Evolutionary conservation across 2,888 invertebrate species (phyloP), one percentile per base, ranked within the genome.

Genomic region (Phorcus lineatus): DNA sequence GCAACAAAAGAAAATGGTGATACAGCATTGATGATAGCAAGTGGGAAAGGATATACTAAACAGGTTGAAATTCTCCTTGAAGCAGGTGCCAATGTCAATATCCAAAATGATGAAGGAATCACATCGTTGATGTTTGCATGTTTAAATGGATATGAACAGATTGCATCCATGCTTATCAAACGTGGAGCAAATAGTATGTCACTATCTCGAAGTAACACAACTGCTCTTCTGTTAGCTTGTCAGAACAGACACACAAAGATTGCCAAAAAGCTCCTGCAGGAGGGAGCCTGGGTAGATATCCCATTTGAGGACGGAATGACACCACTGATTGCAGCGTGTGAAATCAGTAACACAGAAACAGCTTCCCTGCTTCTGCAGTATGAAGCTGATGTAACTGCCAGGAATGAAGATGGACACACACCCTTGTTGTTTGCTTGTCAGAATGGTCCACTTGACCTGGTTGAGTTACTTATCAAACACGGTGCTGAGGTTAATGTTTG

Each of bases 51-150:
- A 0, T 86, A 83, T 70, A 74, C 83, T 9, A 89, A 89, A 19
- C 81, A 89, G 9, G 85, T 86, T 6, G 85, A 84, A 75, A 80
- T 88, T 55, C 87, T 90, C 55, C 85, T 90, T 1, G 85, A 86
- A 77, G 86, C 88, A 13, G 86, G 80, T 22, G 87, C 87, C 11
- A 89, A 89, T 36, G 81, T 87, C 19, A 88, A 91, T 81, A 80
- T 88, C 77, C 83, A 86, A 13, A 89, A 91, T 78, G 83, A 90
- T 53, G 86, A 89, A 76, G 90, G 90, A 13, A 85, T 84, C 81
- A 88, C 89, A 16, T 86, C 89, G 13, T 77, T 90, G 53, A 89
- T 89, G 80, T 86, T 87, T 70, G 86, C 89, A 4, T 83, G 86
- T 0, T 67, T 80, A 53, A 79, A 77, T 3, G 87, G 88, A 31